Percentiles rank a stretch among this genome's conserved stretches.
These are phyloP conservation scores for Pocillopora verrucosa DNA, from an alignment of 64 coral and sea anemone species.

Conservation along the genomic window DNA sequence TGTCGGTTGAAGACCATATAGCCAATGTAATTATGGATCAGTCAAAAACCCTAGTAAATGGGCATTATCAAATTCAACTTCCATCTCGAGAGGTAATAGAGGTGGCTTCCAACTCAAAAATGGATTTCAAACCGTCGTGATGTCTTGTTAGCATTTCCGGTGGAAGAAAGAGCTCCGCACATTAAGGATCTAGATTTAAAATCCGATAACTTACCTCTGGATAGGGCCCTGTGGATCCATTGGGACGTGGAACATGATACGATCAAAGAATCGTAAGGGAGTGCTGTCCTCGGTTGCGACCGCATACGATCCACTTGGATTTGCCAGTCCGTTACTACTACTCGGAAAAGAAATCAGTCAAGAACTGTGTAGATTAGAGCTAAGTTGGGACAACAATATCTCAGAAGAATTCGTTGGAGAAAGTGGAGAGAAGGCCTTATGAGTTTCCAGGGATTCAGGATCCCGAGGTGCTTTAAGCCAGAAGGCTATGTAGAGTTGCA, in stretches of 20 bases:
- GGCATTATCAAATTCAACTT: slow-evolving; percentile 59
- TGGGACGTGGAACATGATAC: slow-evolving; percentile 62
- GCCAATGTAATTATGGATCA: slow-evolving; percentile 36
- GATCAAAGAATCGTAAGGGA: slow-evolving; percentile 37
- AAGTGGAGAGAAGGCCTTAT: slow-evolving; percentile 15
- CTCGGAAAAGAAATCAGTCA: slow-evolving; percentile 67
- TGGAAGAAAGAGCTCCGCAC: slow-evolving; percentile 41
- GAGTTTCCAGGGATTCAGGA: background rate
- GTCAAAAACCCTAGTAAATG: slow-evolving; percentile 37
- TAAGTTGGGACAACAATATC: slow-evolving; percentile 52
- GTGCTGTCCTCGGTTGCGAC: background rate
- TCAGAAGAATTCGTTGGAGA: slow-evolving; percentile 38
- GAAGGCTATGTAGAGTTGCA: too few relatives aligned
- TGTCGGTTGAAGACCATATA: slow-evolving; percentile 45
- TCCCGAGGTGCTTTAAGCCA: background rate
- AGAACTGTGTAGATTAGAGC: slow-evolving; percentile 51
- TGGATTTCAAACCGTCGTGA: slow-evolving; percentile 36
- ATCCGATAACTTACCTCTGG: slow-evolving; percentile 31
- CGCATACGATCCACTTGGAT: slow-evolving; percentile 67
- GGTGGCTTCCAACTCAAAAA: slow-evolving; percentile 53
- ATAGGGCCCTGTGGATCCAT: slow-evolving; percentile 57
- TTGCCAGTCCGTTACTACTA: slow-evolving; percentile 57
- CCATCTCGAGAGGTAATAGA: slow-evolving; percentile 46
- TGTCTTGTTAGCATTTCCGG: slow-evolving; percentile 39
- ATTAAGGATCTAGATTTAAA: slow-evolving; percentile 53